phyloP scores from a whole-genome alignment of 2,113 vertebrate genomes.

The Ailuropoda melanoleuca region DNA sequence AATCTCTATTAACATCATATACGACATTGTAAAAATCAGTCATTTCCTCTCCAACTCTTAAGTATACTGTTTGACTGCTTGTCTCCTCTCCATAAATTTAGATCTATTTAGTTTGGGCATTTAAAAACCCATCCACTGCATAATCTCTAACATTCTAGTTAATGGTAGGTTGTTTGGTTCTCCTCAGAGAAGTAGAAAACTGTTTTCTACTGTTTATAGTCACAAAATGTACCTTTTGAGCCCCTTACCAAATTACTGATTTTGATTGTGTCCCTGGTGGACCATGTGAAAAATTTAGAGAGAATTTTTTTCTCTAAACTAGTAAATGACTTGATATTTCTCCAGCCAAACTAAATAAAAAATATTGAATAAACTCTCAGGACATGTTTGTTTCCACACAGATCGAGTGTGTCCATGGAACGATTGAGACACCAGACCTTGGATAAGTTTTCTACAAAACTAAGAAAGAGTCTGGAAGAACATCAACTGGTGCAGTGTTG shows the following conservation, averaged over 20 bases:
- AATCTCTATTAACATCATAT: fast-evolving
- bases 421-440: neutral
- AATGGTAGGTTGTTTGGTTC: neutral
- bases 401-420: fast-evolving
- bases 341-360: neutral
- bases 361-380: neutral
- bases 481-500: neutral
- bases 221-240: neutral
- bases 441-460: neutral
- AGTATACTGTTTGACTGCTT: neutral
- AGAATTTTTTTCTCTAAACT: neutral
- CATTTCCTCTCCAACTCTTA: neutral
- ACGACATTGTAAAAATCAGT: neutral
- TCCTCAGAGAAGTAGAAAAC: neutral
- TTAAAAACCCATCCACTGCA: neutral
- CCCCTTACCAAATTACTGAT: neutral
- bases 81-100: neutral
- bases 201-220: neutral
- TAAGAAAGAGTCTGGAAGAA: neutral
- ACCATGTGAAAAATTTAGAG: neutral
- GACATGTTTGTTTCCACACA: neutral
- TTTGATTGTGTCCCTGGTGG: neutral
- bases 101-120: neutral
- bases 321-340: neutral
- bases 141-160: neutral